phyloP scores from a whole-genome alignment of 2,113 vertebrate species.

The Gavia stellata region DNA sequence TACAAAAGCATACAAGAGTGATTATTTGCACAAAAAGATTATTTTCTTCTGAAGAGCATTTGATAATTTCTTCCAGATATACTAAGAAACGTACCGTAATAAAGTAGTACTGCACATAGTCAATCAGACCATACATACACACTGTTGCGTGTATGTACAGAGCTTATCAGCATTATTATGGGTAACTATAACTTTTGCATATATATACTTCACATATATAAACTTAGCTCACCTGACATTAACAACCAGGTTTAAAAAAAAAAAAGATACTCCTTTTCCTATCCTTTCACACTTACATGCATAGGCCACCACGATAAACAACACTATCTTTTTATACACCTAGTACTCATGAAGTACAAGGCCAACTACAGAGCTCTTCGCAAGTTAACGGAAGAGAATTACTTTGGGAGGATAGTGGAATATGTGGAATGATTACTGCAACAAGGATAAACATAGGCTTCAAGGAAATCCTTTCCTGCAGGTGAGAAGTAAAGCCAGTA shows the following conservation, averaged over 20 bases:
- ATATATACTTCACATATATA: background rate
- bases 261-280: background rate
- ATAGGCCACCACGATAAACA: background rate
- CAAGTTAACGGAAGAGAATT: background rate
- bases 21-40: background rate
- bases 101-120: background rate
- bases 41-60: background rate
- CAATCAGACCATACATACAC: background rate
- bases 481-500: background rate
- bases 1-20: background rate
- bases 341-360: background rate
- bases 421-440: background rate
- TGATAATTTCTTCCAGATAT: background rate
- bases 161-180: background rate
- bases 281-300: background rate
- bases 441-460: background rate
- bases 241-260: background rate
- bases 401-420: background rate
- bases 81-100: background rate
- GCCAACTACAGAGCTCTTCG: background rate
- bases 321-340: background rate
- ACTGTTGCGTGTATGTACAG: background rate
- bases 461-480: background rate
- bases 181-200: background rate
- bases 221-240: background rate